Base-by-base conservation (phyloP, 2,888 invertebrate genomes). In the Rotaria macrura region DNA sequence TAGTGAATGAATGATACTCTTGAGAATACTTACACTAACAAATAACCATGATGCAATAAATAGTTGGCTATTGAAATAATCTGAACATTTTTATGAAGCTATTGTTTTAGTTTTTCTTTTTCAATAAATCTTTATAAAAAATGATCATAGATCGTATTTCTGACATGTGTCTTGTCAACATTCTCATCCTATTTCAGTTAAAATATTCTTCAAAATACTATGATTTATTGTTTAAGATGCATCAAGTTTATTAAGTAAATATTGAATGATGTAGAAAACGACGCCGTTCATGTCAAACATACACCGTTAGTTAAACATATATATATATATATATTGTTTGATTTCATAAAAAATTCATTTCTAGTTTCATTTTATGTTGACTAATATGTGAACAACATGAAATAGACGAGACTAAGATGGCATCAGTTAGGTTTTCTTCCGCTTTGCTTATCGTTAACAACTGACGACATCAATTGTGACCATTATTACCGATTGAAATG, bases 401-500 rank as follows among this genome's bases (percentile, higher is more conserved):
- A 54, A 54, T 54, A 7, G 54, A 54, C 23, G 9, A 25, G 25
- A 54, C 4, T 54, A 54, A 54, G 25, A 25, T 10, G 23, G 23
- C 23, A 52, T 52, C 52, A 52, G 2, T 52, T 52, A 52, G 23
- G 23, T 25, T 34, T 17, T 34, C 20, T 65, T 65, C 34, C 65
- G 65, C 65, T 65, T 34, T 65, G 65, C 17, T 65, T 34, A 65
- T 65, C 34, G 34, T 65, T 17, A 20, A 65, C 65, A 65, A 65
- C 65, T 65, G 65, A 65, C 65, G 65, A 65, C 65, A 65, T 65
- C 65, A 65, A 65, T 65, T 65, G 65, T 65, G 14, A 65, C 34
- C 34, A 34, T 65, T 65, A 65, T 65, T 29, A 65, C 17, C 38
- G 2, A 34, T 65, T 65, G 20, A 65, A 65, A 65, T 6, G 17